Conservation (phyloP, 2,797 vertebrate genomes). For the Sebastes alutus region DNA sequence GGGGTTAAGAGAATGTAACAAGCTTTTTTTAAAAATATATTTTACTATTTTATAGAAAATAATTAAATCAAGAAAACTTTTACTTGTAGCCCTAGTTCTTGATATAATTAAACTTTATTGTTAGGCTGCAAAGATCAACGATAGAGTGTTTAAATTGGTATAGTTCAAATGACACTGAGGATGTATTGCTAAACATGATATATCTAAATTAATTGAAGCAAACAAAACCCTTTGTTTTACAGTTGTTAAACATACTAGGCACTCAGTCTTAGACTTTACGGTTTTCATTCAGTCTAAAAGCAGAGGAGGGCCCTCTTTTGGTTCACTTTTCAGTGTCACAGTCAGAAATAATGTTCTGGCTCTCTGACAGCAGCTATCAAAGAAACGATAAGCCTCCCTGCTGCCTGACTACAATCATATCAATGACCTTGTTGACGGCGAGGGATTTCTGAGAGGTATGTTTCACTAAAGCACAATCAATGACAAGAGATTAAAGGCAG, state of each 20-base stretch:
- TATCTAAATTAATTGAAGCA: not conserved
- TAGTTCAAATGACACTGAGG: not conserved
- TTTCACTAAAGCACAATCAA: slow-evolving; percentile 34
- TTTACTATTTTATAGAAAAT: not conserved
- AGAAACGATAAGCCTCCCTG: slow-evolving; percentile 42
- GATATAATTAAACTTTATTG: not conserved
- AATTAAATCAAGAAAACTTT: not conserved
- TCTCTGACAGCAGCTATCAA: slow-evolving; percentile 51
- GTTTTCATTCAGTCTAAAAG: not conserved
- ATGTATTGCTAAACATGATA: not conserved
- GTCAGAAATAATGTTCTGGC: slow-evolving; percentile 13
- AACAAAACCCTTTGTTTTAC: not conserved
- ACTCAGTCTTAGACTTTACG: too few relatives aligned
- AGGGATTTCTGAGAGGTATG: slow-evolving; percentile 14
- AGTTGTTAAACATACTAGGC: not conserved
- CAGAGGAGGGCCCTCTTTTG: not conserved
- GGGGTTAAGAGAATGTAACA: not conserved
- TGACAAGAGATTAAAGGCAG: slow-evolving; percentile 27
- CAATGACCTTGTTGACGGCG: slow-evolving; percentile 62
- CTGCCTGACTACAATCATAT: slow-evolving; percentile 51
- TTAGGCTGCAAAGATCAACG: not conserved
- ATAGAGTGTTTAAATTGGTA: not conserved
- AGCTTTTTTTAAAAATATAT: not conserved
- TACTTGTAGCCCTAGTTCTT: not conserved
- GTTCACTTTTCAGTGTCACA: slow-evolving; percentile 3